Percentiles rank a stretch among this genome's conserved stretches.
phyloP scores from a whole-genome alignment of 2,888 invertebrate species.

The Caradrina kadenii region DNA sequence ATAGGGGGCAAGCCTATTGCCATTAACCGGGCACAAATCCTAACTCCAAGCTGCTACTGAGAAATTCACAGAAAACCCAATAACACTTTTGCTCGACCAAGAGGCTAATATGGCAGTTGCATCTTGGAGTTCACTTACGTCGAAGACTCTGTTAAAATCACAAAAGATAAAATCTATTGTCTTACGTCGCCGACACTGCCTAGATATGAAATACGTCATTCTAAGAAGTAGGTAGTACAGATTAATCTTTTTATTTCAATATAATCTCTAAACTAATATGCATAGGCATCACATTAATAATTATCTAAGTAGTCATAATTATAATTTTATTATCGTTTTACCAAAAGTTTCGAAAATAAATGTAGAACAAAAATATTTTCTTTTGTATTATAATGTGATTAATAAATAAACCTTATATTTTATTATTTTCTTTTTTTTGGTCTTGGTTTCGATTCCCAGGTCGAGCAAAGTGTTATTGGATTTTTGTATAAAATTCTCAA shows the following conservation, averaged over 20 bases:
- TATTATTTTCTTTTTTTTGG: no score
- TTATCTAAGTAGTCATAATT: not conserved
- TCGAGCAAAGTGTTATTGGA: no score
- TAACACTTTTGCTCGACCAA: no score
- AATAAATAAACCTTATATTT: no score
- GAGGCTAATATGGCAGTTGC: no score
- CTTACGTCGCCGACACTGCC: slow-evolving; percentile 1
- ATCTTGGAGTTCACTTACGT: slow-evolving; percentile 13
- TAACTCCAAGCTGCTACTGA: no score
- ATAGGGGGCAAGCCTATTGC: no score
- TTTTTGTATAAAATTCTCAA: no score
- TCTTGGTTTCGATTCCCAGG: no score
- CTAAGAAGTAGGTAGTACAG: slow-evolving; percentile 8
- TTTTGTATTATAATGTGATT: not conserved
- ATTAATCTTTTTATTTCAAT: slow-evolving; percentile 16
- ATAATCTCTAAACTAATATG: slow-evolving; percentile 20
- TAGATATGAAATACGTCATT: slow-evolving; percentile 24
- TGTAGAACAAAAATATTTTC: slow-evolving; percentile 9
- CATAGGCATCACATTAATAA: not conserved
- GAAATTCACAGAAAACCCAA: no score
- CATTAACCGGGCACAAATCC: no score
- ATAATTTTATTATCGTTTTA: no score
- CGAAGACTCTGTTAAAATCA: slow-evolving; percentile 8
- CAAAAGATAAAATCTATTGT: slow-evolving; percentile 18
- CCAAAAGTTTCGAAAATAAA: not conserved